Evolutionary conservation across 2,888 invertebrate species (phyloP).

Genomic region (Ditylenchus weischeri): DNA sequence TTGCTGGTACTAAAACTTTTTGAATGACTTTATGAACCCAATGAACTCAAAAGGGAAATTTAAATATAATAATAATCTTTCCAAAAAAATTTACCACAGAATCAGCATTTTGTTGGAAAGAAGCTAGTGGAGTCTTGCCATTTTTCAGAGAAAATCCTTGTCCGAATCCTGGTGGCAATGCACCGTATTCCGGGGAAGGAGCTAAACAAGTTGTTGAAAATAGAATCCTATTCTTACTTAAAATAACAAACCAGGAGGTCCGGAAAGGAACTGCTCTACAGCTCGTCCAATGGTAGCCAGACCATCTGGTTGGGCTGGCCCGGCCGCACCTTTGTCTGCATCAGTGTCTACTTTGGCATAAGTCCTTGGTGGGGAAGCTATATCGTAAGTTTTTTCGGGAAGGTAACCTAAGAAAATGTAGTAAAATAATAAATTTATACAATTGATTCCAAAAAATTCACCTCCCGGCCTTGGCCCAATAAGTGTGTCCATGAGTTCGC

Average conservation of each 20-base stretch:
- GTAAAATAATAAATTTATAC: too few species aligned
- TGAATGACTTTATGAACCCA: too few species aligned
- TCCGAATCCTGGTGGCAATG: slow-evolving; percentile 54
- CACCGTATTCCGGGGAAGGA: slow-evolving; percentile 18
- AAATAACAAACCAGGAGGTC: slow-evolving; percentile 37
- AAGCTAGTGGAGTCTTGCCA: slow-evolving; percentile 42
- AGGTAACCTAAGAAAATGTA: slow-evolving; percentile 39
- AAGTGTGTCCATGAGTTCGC: slow-evolving; percentile 54
- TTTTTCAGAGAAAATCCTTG: slow-evolving; percentile 55
- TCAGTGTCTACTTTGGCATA: slow-evolving; percentile 1
- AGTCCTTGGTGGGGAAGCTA: slow-evolving; percentile 27
- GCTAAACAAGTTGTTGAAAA: background rate
- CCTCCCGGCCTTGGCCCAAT: slow-evolving; percentile 57
- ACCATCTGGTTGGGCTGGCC: slow-evolving; percentile 37
- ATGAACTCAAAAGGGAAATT: too few species aligned
- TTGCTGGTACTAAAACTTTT: too few species aligned
- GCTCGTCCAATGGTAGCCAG: slow-evolving; percentile 50
- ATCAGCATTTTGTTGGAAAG: slow-evolving; percentile 41
- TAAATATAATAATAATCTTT: slow-evolving; percentile 6
- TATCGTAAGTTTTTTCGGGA: slow-evolving; percentile 58
- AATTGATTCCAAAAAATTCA: background rate
- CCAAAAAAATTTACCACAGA: slow-evolving; percentile 28
- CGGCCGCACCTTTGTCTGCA: slow-evolving; percentile 17
- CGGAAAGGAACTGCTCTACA: slow-evolving; percentile 55
- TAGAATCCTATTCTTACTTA: background rate